Conservation (phyloP, 2,797 vertebrate genomes). For the Myotis myotis region DNA sequence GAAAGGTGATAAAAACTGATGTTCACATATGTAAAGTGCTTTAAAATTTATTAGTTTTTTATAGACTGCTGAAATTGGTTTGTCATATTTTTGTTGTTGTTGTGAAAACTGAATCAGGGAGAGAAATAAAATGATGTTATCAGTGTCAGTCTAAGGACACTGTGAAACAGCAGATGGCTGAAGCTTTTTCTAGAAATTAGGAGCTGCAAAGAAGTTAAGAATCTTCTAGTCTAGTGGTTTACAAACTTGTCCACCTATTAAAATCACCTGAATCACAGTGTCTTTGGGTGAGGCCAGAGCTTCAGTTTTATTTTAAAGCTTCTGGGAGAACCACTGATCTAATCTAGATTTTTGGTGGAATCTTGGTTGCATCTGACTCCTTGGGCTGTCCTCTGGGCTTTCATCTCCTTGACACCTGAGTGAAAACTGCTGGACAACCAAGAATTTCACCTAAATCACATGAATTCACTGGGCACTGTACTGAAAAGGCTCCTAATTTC, state of each 20-base stretch:
- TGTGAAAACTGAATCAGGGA: neutral
- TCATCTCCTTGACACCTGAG: neutral
- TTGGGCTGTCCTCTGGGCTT: neutral
- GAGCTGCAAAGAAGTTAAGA: neutral
- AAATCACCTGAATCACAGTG: neutral
- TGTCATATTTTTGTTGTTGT: neutral
- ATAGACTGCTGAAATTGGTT: neutral
- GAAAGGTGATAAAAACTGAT: neutral
- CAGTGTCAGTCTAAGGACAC: neutral
- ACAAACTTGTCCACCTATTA: neutral
- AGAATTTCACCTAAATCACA: neutral
- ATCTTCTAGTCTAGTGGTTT: neutral
- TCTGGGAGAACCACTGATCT: neutral
- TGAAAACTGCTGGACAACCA: neutral
- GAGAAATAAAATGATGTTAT: neutral
- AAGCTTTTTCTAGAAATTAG: conserved; percentile 2
- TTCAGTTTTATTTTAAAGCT: neutral
- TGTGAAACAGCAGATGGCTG: neutral
- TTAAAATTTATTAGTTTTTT: neutral
- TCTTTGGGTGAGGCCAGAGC: neutral
- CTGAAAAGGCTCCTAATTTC: neutral
- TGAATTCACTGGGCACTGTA: neutral
- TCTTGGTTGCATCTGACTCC: neutral
- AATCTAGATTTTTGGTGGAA: neutral
- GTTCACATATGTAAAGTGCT: neutral